Percentiles rank a stretch among this genome's conserved stretches.
These are phyloP conservation scores for Phallusia fumigata DNA, from an alignment of 23 tunicate species.

Conservation along the genomic window DNA sequence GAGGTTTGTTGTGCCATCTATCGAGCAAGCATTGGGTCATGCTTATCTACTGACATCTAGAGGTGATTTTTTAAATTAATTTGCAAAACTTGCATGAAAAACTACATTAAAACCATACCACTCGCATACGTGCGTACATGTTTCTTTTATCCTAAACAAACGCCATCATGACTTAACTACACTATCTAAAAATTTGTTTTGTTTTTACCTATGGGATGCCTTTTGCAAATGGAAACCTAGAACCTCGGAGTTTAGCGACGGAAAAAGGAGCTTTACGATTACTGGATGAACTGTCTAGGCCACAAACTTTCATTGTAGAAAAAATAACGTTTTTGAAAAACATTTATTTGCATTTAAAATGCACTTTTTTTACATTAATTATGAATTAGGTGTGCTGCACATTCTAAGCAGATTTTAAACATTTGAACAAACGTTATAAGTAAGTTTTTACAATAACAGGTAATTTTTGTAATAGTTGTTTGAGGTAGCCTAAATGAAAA, in stretches of 20 bases:
- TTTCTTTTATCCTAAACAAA: not conserved
- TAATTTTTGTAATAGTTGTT: no score
- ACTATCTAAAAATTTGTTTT: not conserved
- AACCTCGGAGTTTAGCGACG: not conserved
- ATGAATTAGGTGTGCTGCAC: no score
- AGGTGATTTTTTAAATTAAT: not conserved
- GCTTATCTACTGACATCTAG: no score
- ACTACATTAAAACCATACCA: not conserved
- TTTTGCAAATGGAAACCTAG: not conserved
- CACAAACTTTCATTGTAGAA: no score
- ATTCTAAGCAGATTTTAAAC: no score
- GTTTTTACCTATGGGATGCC: slow-evolving; percentile 25
- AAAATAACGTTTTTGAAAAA: no score
- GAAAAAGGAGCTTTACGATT: not conserved
- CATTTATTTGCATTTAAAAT: no score
- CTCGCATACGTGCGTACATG: no score
- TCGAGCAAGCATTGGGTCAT: slow-evolving; percentile 8
- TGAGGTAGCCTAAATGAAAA: no score
- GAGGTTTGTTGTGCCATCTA: slow-evolving; percentile 12
- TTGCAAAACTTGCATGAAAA: not conserved
- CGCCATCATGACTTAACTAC: not conserved
- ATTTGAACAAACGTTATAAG: no score
- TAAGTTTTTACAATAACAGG: no score
- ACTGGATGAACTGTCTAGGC: slow-evolving; percentile 22
- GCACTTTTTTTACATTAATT: no score